These are phyloP conservation scores for Hemiscyllium ocellatum DNA, from an alignment of 2,113 vertebrate genomes.

Conservation along the genomic window DNA sequence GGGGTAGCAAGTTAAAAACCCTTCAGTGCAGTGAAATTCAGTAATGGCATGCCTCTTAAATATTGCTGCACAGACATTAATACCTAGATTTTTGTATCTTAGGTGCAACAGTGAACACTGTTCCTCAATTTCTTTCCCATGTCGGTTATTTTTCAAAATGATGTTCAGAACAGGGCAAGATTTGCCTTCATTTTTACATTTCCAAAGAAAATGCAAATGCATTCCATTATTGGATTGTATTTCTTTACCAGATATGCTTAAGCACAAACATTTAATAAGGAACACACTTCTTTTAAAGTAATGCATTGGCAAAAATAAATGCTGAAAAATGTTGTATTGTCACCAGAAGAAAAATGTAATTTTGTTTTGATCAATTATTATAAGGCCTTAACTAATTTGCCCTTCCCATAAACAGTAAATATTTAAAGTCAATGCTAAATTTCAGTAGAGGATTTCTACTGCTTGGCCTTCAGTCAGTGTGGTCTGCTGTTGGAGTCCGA, in stretches of 20 bases:
- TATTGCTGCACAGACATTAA: slow-evolving; percentile 21
- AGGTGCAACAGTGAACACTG: background rate
- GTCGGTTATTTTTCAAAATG: background rate
- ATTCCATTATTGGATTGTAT: background rate
- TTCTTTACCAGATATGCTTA: background rate
- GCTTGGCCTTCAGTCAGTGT: slow-evolving; percentile 64
- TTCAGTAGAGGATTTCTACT: slow-evolving; percentile 14
- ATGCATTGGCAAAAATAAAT: slow-evolving; percentile 12
- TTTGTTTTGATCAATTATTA: background rate
- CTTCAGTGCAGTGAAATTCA: background rate
- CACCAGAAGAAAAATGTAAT: background rate
- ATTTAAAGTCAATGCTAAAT: slow-evolving; percentile 21
- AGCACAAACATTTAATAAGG: slow-evolving; percentile 21
- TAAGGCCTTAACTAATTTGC: background rate
- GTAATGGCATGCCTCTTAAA: background rate
- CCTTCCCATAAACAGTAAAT: background rate
- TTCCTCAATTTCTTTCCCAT: background rate
- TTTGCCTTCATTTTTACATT: background rate
- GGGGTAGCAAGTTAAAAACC: background rate
- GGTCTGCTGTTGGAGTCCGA: slow-evolving; percentile 91
- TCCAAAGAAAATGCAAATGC: background rate
- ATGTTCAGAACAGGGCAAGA: background rate
- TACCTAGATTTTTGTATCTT: background rate
- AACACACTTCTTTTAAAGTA: slow-evolving; percentile 13
- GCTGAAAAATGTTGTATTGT: background rate